Conservation (phyloP, 2,797 vertebrate species). For the Lemur catta region DNA sequence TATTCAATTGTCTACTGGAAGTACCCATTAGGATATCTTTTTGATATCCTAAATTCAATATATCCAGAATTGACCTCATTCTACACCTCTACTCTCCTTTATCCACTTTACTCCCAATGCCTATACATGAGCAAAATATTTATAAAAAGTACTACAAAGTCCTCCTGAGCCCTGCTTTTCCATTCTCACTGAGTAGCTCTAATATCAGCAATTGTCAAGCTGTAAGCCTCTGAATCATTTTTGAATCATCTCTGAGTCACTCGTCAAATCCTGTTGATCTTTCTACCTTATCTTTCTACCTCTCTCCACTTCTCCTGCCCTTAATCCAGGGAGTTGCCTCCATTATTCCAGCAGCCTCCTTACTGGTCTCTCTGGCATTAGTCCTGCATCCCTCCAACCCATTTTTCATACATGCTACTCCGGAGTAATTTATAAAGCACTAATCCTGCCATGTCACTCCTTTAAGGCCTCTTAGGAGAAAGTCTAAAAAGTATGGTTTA, state of each 20-base stretch:
- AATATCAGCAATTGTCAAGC: background rate
- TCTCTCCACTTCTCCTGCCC: background rate
- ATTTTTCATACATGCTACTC: background rate
- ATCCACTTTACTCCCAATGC: background rate
- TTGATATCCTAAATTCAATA: background rate
- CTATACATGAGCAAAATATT: background rate
- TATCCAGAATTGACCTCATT: background rate
- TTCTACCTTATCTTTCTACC: background rate
- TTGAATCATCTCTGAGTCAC: background rate
- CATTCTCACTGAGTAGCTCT: background rate
- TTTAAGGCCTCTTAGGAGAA: background rate
- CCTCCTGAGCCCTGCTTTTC: background rate
- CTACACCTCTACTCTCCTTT: background rate
- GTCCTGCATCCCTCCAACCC: background rate
- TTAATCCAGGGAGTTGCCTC: background rate
- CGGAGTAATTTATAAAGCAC: background rate
- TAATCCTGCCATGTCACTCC: background rate
- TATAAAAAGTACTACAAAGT: background rate
- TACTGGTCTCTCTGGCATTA: background rate
- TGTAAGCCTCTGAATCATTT: background rate
- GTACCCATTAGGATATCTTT: background rate
- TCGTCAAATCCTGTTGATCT: background rate
- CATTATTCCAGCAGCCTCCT: background rate
- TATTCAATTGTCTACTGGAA: background rate
- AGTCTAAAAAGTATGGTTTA: background rate